Evolutionary conservation across 2,113 vertebrate genomes (phyloP).

Genomic region (Xiphophorus hellerii): DNA sequence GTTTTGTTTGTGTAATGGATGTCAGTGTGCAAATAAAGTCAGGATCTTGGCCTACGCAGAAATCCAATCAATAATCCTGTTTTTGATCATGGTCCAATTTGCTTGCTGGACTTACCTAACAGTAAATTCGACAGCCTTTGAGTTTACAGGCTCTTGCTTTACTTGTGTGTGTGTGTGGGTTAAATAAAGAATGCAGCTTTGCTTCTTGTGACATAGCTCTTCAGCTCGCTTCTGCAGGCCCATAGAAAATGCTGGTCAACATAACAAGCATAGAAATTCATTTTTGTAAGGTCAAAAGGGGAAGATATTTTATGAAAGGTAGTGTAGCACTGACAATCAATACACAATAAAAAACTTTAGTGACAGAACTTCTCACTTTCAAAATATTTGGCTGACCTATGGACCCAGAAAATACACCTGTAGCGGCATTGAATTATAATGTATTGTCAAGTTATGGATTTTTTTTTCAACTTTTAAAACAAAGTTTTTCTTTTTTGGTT

Average conservation of each 20-base stretch:
- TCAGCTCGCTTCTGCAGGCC: constrained; percentile 23
- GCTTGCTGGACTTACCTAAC: constrained; percentile 64
- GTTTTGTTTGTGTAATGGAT: constrained; percentile 64
- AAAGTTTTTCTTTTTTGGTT: neutral
- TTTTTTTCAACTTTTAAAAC: neutral
- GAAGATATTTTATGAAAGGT: constrained; percentile 40
- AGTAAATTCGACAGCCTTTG: constrained; percentile 60
- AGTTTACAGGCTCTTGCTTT: constrained; percentile 49
- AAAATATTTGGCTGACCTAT: constrained; percentile 5
- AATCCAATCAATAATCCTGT: constrained; percentile 71
- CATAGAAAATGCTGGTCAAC: constrained; percentile 56
- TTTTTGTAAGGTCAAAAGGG: constrained; percentile 62
- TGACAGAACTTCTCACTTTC: constrained; percentile 8
- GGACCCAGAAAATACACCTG: constrained; percentile 10
- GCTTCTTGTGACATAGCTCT: constrained; percentile 52
- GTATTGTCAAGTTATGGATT: neutral
- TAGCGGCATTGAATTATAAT: neutral
- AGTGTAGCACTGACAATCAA: constrained; percentile 13
- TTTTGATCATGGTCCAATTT: constrained; percentile 75
- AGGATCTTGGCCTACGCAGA: constrained; percentile 64
- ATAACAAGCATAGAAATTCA: constrained; percentile 58
- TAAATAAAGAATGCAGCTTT: constrained; percentile 58
- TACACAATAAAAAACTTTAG: constrained; percentile 14
- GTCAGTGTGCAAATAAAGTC: constrained; percentile 70
- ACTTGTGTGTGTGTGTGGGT: constrained; percentile 45